Conservation (phyloP, 2,113 vertebrate genomes). For the Macquaria ambigua region DNA sequence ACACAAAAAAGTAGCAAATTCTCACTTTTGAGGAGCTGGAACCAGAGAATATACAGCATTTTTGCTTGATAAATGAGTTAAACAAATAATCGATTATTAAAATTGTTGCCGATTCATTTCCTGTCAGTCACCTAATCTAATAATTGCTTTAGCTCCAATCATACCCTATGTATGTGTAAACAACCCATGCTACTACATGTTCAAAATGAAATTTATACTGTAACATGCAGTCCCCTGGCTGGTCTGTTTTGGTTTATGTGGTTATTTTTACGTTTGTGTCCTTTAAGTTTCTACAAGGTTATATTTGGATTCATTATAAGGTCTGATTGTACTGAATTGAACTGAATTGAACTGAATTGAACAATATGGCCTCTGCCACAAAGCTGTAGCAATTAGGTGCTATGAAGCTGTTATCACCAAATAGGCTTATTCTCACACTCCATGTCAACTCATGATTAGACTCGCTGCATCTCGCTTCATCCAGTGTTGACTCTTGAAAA, state of each 20-base stretch:
- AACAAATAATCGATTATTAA: background rate
- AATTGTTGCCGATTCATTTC: background rate
- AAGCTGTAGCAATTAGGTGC: background rate
- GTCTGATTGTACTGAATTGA: background rate
- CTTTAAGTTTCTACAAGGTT: background rate
- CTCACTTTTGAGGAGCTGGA: background rate
- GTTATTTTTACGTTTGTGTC: background rate
- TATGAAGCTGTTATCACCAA: slow-evolving; percentile 2
- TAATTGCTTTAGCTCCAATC: background rate
- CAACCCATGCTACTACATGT: background rate
- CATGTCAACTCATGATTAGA: slow-evolving; percentile 21
- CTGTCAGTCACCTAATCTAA: background rate
- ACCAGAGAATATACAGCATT: background rate
- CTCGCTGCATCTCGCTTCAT: slow-evolving; percentile 10
- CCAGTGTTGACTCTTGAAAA: slow-evolving; percentile 22
- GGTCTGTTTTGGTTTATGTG: background rate
- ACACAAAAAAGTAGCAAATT: too few relatives aligned
- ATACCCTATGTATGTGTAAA: background rate
- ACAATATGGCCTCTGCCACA: slow-evolving; percentile 11
- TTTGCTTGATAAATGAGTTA: background rate
- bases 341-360: background rate
- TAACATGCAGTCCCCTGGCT: background rate
- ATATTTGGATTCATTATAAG: background rate
- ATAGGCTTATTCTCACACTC: slow-evolving; percentile 14
- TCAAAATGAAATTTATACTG: background rate